Evolutionary conservation across 2,888 invertebrate genomes (phyloP), one percentile per base, ranked within the genome.

Genomic region (Phalera bucephala): DNA sequence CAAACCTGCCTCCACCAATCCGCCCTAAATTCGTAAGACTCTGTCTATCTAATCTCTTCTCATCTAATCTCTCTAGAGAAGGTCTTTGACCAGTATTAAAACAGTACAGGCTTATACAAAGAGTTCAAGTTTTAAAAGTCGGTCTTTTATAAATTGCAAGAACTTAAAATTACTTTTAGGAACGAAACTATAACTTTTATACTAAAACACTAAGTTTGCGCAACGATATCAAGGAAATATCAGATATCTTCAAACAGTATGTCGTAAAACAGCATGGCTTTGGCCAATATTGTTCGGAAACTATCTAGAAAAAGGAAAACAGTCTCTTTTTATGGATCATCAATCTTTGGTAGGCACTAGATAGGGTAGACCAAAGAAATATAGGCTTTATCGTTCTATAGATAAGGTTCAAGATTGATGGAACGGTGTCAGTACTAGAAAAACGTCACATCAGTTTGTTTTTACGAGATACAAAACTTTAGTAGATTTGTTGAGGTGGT

Each of bases 221-320:
- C 31, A 43, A 36, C 38, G 22, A 45, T 22, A 45, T n/a, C n/a
- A n/a, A n/a, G 8, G 8, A 21, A 21, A 25, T 53, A 40, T 40
- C 38, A 29, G 27, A 40, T 40, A 40, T 47, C 35, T 36, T 31
- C 34, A 45, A 51, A 20, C 38, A 37, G 30, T 33, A 36, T 25
- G 38, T 44, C 51, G 41, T 60, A 57, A 60, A 56, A 48, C 40
- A 46, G 44, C 57, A 48, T 50, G 11, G 12, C 12, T 6, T 0
- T 11, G 13, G 29, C 25, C 53, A 52, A 60, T 60, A 60, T 60
- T 52, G 45, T 60, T 49, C 14, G 26, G 36, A 31, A 52, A 45
- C 46, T 40, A 33, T 31, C 31, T 15, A 29, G 31, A 26, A 47
- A 30, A 22, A 10, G 36, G 33, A 45, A 38, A 48, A 45, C 33